Conservation (phyloP, 2,888 invertebrate genomes). For the Mesorhabditis belari region DNA sequence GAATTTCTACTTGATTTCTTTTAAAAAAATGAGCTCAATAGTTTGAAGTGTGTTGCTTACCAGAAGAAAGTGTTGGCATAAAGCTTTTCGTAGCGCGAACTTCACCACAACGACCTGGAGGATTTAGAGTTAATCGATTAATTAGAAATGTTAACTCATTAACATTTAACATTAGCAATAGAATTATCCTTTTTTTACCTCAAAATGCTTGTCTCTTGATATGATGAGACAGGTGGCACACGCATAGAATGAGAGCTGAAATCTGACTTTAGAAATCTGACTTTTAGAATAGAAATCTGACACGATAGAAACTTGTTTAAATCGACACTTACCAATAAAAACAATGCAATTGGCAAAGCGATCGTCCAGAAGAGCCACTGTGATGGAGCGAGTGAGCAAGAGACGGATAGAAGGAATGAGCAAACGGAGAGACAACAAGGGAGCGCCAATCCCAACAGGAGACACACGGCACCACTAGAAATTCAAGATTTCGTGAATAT, state of each 20-base stretch:
- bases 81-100: slow-evolving; percentile 29
- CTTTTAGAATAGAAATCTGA: neutral
- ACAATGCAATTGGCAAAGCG: slow-evolving; percentile 33
- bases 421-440: slow-evolving; percentile 32
- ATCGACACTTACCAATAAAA: slow-evolving; percentile 28
- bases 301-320: neutral
- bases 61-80: slow-evolving; percentile 38
- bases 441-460: slow-evolving; percentile 37
- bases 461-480: slow-evolving; percentile 26
- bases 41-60: slow-evolving; percentile 12
- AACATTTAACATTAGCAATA: too few species aligned
- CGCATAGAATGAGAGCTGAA: slow-evolving; percentile 44
- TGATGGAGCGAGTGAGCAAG: slow-evolving; percentile 28
- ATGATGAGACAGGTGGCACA: slow-evolving; percentile 42
- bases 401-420: slow-evolving; percentile 31
- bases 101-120: slow-evolving; percentile 35
- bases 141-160: too few species aligned
- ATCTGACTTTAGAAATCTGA: too few species aligned
- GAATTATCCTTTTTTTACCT: too few species aligned
- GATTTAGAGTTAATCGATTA: too few species aligned
- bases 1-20: neutral
- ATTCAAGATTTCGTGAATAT: neutral
- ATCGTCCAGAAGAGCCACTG: slow-evolving; percentile 44
- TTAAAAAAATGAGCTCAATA: neutral
- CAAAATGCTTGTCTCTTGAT: slow-evolving; percentile 43